These are phyloP conservation scores for Caenorhabditis briggsae DNA, from an alignment of 1,140 invertebrate species.

Conservation along the genomic window DNA sequence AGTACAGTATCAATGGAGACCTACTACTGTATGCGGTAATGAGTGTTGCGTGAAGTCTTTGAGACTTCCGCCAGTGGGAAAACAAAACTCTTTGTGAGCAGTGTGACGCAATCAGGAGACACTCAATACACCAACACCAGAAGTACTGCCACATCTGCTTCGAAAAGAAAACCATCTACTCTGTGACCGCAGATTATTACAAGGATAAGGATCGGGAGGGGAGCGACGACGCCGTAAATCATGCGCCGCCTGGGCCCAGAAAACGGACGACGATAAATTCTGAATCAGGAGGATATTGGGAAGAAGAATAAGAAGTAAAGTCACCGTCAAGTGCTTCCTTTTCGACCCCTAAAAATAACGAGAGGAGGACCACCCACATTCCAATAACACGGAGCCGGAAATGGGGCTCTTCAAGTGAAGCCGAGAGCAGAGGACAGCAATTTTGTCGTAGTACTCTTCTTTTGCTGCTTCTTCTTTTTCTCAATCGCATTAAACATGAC, in stretches of 20 bases:
- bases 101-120: slow-evolving; percentile 20
- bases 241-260: slow-evolving; percentile 49
- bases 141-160: not conserved
- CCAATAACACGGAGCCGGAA: slow-evolving; percentile 50
- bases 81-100: slow-evolving; percentile 22
- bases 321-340: slow-evolving; percentile 41
- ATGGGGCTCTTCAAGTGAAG: slow-evolving; percentile 46
- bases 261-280: slow-evolving; percentile 51
- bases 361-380: slow-evolving; percentile 26
- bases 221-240: slow-evolving; percentile 49
- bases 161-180: not conserved
- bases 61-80: slow-evolving; percentile 24
- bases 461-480: not conserved
- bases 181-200: slow-evolving; percentile 43
- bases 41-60: slow-evolving; percentile 48
- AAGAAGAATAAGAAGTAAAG: slow-evolving; percentile 33
- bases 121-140: not conserved
- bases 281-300: slow-evolving; percentile 8
- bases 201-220: slow-evolving; percentile 42
- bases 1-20: slow-evolving; percentile 12
- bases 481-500: slow-evolving; percentile 44
- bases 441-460: slow-evolving; percentile 34
- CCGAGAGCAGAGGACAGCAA: slow-evolving; percentile 3
- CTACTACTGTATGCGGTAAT: slow-evolving; percentile 50
- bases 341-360: not conserved